Conservation (phyloP, 2,113 vertebrate species). For the Pipra filicauda region DNA sequence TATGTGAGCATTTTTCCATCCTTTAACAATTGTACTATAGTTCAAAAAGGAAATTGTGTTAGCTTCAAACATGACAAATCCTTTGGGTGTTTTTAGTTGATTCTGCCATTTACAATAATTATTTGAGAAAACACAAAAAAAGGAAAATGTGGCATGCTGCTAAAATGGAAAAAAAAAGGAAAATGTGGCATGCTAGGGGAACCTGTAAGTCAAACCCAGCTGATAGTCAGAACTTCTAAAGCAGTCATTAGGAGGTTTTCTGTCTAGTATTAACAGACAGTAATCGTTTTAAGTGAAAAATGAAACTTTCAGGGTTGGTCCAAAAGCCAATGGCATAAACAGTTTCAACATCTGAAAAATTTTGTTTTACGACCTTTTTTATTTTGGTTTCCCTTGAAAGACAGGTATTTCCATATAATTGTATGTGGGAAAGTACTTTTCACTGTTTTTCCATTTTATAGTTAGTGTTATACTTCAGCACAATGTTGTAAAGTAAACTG, state of each 20-base stretch:
- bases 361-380: conserved; percentile 30
- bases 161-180: not conserved
- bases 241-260: not conserved
- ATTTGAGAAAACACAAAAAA: not conserved
- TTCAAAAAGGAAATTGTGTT: not conserved
- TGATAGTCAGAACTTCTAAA: not conserved
- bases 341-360: conserved; percentile 11
- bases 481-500: conserved; percentile 56
- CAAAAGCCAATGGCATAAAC: conserved; percentile 1
- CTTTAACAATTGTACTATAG: not conserved
- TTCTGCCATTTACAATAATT: not conserved
- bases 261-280: not conserved
- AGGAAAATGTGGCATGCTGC: not conserved
- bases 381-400: conserved; percentile 49
- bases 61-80: not conserved
- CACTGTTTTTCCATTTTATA: conserved; percentile 39
- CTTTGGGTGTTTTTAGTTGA: not conserved
- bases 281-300: not conserved
- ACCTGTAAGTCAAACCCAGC: not conserved
- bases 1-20: not conserved
- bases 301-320: not conserved
- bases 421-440: conserved; percentile 37
- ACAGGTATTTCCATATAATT: conserved; percentile 50
- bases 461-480: conserved; percentile 39
- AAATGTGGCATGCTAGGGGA: not conserved